Evolutionary conservation across 2,888 invertebrate species (phyloP).

Genomic region (Pedicia rivosa): DNA sequence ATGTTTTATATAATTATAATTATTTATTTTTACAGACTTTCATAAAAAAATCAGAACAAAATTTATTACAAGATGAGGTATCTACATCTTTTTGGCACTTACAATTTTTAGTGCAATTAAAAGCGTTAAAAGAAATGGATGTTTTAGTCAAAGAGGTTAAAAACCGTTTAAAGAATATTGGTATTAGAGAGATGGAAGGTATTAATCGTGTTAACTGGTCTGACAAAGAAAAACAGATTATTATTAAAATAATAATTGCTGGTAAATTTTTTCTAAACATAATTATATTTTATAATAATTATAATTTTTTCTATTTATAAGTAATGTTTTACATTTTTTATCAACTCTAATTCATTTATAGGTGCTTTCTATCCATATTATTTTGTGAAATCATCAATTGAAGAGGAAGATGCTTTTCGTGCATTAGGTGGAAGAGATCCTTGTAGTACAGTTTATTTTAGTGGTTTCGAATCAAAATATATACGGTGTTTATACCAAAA

Average conservation of each 20-base stretch:
- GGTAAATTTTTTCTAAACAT: constrained; percentile 13
- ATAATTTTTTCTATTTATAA: too few relatives aligned
- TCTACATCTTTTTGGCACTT: constrained; percentile 49
- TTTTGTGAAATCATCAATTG: constrained; percentile 42
- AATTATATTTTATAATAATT: background rate
- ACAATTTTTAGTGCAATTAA: constrained; percentile 50
- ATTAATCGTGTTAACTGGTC: constrained; percentile 30
- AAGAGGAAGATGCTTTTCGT: constrained; percentile 48
- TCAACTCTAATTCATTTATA: constrained; percentile 39
- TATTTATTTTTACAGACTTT: constrained; percentile 40
- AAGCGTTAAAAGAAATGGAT: constrained; percentile 56
- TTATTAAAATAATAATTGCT: constrained; percentile 43
- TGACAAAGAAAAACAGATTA: constrained; percentile 36
- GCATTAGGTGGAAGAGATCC: constrained; percentile 59
- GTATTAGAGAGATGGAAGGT: constrained; percentile 39
- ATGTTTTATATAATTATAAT: constrained; percentile 4
- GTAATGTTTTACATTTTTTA: too few relatives aligned
- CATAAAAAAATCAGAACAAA: constrained; percentile 40
- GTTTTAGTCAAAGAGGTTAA: constrained; percentile 54
- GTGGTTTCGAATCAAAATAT: constrained; percentile 41
- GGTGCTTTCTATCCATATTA: constrained; percentile 85
- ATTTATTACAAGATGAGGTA: constrained; percentile 35
- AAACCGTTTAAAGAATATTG: constrained; percentile 38
- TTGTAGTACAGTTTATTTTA: constrained; percentile 52
- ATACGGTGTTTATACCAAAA: constrained; percentile 53